Base-by-base conservation (phyloP, 2,888 invertebrate species). In the Minunthozetes semirufus region DNA sequence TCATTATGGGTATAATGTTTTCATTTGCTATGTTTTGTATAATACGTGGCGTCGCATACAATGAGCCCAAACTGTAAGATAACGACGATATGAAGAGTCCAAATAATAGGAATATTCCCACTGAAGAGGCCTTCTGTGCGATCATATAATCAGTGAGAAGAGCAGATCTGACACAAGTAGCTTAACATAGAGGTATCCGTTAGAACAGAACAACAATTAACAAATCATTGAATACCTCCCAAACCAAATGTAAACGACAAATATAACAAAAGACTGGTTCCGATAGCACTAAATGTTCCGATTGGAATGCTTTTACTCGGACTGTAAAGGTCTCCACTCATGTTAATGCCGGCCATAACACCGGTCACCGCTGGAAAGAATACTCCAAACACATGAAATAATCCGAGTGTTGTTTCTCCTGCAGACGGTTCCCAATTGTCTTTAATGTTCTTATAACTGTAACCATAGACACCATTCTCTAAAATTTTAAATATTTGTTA, bases 291-390 rank as follows among this genome's bases (percentile, higher is more conserved):
- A 73, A 98, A 84, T 1, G 96, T 94, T 17, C 97, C 97, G 83
- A 92, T 91, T 0, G 97, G 96, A 81, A 97, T 97, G 83, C 94
- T 93, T 59, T 88, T 88, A 6, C 93, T 91, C 1, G 97, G 97
- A 79, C 94, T 90, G 79, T 89, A 88, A 75, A 98, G 87, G 83
- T 98, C 97, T 17, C 96, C 96, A 82, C 95, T 94, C 97, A 98
- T 98, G 82, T 98, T 98, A 80, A 98, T 96, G 46, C 98, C 98
- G 8, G 97, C 94, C 79, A 98, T 85, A 77, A 98, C 92, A 19
- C 98, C 98, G 68, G 97, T 96, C 33, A 97, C 93, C 0, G 97
- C 95, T 17, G 97, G 96, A 83, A 98, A 98, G 84, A 97, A 97
- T 1, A 98, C 93, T 42, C 97, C 97, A 84, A 97, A 95, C 56